Evolutionary conservation across 1,140 invertebrate genomes (phyloP).

Genomic region (Calliopsis andreniformis): DNA sequence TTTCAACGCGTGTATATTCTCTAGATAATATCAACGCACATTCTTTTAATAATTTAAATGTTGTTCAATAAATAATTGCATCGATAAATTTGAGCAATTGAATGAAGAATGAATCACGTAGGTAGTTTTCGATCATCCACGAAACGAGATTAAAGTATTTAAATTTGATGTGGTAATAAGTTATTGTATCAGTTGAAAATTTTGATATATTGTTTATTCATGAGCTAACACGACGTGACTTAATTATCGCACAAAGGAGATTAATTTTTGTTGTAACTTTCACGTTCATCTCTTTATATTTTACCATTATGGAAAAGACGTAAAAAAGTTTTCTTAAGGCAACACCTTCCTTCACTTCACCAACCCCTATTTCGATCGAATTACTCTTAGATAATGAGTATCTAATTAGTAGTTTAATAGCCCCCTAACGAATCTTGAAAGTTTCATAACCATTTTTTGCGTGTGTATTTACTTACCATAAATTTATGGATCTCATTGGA

Average conservation of each 20-base stretch:
- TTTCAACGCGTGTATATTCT: background rate
- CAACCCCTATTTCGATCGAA: background rate
- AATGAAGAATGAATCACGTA: background rate
- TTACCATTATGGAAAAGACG: background rate
- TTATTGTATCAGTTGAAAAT: background rate
- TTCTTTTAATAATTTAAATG: constrained; percentile 5
- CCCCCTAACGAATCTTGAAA: background rate
- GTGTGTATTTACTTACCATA: background rate
- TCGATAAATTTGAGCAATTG: background rate
- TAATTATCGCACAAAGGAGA: background rate
- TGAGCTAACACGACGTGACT: background rate
- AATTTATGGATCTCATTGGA: background rate
- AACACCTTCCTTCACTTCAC: background rate
- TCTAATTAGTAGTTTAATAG: constrained; percentile 1
- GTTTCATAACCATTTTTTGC: background rate
- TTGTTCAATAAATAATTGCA: background rate
- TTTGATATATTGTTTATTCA: background rate
- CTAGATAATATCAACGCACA: background rate
- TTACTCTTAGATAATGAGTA: constrained; percentile 5
- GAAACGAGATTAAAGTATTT: constrained; percentile 9
- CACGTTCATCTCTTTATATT: background rate
- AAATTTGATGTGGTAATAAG: too few species aligned
- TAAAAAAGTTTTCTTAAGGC: constrained; percentile 9
- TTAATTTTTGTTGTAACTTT: background rate
- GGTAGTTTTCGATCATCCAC: background rate